Percentiles rank a stretch among this genome's conserved stretches.
These are phyloP conservation scores for Villa cingulata DNA, from an alignment of 2,888 invertebrate species.

Conservation along the genomic window DNA sequence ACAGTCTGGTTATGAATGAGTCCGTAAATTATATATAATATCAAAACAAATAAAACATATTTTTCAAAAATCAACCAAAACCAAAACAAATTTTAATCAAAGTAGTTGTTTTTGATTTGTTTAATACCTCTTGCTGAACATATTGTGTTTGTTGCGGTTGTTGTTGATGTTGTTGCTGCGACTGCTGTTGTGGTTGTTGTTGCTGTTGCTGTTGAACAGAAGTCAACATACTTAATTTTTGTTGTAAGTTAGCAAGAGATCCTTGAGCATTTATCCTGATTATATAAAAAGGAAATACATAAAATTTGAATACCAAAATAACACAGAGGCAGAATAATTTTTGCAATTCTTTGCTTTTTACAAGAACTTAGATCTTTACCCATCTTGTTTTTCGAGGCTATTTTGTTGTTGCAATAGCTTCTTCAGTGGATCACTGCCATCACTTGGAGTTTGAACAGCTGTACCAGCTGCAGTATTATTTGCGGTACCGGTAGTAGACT, in stretches of 20 bases:
- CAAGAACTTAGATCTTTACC: slow-evolving; percentile 12
- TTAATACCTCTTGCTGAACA: neutral
- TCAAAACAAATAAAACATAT: no score
- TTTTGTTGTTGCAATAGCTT: slow-evolving; percentile 25
- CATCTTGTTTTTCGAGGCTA: slow-evolving; percentile 25
- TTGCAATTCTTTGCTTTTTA: neutral
- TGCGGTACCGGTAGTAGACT: neutral
- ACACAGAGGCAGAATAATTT: no score
- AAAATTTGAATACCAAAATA: neutral
- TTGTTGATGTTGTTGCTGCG: slow-evolving; percentile 6
- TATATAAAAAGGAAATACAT: neutral
- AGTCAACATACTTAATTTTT: slow-evolving; percentile 43
- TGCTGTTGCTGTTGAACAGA: slow-evolving; percentile 4
- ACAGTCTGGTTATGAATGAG: no score
- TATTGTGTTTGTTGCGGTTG: neutral
- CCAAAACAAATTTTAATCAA: neutral
- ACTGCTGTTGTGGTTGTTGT: slow-evolving; percentile 11
- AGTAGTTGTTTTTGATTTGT: neutral
- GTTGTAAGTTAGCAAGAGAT: slow-evolving; percentile 41
- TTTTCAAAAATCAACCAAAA: no score
- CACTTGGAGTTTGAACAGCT: slow-evolving; percentile 17
- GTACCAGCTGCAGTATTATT: slow-evolving; percentile 14
- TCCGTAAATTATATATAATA: no score
- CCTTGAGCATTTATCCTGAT: neutral
- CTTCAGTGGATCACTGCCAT: slow-evolving; percentile 14